Conservation (phyloP, 2,113 vertebrate genomes). For the Oryzias javanicus region DNA sequence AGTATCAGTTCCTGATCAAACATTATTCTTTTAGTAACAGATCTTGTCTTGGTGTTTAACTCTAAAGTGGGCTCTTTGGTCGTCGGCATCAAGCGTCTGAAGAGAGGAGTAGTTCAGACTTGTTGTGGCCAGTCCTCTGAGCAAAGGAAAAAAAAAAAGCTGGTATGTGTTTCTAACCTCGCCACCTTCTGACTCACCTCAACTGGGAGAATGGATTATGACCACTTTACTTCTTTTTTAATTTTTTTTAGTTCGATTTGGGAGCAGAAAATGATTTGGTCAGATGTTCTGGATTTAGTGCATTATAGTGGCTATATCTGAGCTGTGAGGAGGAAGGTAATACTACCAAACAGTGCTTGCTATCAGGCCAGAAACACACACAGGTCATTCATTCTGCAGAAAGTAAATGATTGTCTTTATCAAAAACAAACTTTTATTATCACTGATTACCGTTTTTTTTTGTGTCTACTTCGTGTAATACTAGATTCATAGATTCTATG, state of each 20-base stretch:
- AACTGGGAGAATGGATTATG: background rate
- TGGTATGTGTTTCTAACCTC: slow-evolving; percentile 49
- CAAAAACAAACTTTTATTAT: too few species aligned
- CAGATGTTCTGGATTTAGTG: too few species aligned
- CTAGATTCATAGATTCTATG: background rate
- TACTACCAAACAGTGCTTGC: too few species aligned
- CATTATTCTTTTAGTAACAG: too few species aligned
- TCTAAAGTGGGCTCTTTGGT: slow-evolving; percentile 40
- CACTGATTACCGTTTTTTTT: background rate
- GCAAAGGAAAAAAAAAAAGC: slow-evolving; percentile 24
- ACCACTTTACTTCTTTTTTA: background rate
- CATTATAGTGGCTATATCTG: too few species aligned
- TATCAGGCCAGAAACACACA: too few species aligned
- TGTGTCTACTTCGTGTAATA: background rate
- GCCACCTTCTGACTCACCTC: slow-evolving; percentile 17
- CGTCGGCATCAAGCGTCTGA: slow-evolving; percentile 32
- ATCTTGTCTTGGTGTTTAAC: background rate
- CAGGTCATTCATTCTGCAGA: too few species aligned
- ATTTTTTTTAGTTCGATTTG: background rate
- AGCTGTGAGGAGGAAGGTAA: too few species aligned
- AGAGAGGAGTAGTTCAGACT: slow-evolving; percentile 45
- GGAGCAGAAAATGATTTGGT: too few species aligned
- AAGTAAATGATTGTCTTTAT: too few species aligned
- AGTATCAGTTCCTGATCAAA: too few species aligned
- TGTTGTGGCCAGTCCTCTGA: slow-evolving; percentile 15